These are phyloP conservation scores for Pardosa pseudoannulata DNA, from an alignment of 2,888 invertebrate genomes.

Conservation along the genomic window DNA sequence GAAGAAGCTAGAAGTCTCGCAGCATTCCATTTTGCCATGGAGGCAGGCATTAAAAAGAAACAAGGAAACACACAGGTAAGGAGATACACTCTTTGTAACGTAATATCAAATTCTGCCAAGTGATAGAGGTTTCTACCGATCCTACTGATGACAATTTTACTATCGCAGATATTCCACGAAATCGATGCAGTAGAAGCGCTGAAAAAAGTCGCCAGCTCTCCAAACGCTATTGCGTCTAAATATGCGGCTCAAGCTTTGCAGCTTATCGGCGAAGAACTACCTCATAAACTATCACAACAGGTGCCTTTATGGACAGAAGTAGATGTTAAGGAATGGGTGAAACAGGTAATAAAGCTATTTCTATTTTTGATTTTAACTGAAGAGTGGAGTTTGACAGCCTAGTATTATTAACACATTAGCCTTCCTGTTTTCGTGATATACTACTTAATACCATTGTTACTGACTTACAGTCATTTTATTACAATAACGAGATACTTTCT, in stretches of 20 bases:
- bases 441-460: too few species aligned
- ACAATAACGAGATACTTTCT: too few species aligned
- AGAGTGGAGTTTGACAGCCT: too few species aligned
- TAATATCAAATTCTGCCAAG: background rate
- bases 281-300: slow-evolving; percentile 97
- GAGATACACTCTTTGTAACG: background rate
- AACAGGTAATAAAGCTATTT: too few species aligned
- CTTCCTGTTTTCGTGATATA: too few species aligned
- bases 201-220: slow-evolving; percentile 97
- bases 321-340: slow-evolving; percentile 98
- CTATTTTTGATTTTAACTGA: too few species aligned
- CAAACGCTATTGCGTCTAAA: slow-evolving; percentile 97
- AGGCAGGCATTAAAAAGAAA: slow-evolving; percentile 97
- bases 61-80: slow-evolving; percentile 87
- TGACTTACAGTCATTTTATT: too few species aligned
- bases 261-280: slow-evolving; percentile 96
- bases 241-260: slow-evolving; percentile 95
- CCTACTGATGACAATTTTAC: too few species aligned
- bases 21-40: slow-evolving; percentile 99
- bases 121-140: too few species aligned
- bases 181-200: slow-evolving; percentile 96
- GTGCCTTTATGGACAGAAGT: slow-evolving; percentile 98
- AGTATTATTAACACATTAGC: too few species aligned
- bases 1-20: slow-evolving; percentile 97
- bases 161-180: slow-evolving; percentile 83